These are phyloP conservation scores for Dascyllus trimaculatus DNA, from an alignment of 2,113 vertebrate genomes.

Conservation along the genomic window DNA sequence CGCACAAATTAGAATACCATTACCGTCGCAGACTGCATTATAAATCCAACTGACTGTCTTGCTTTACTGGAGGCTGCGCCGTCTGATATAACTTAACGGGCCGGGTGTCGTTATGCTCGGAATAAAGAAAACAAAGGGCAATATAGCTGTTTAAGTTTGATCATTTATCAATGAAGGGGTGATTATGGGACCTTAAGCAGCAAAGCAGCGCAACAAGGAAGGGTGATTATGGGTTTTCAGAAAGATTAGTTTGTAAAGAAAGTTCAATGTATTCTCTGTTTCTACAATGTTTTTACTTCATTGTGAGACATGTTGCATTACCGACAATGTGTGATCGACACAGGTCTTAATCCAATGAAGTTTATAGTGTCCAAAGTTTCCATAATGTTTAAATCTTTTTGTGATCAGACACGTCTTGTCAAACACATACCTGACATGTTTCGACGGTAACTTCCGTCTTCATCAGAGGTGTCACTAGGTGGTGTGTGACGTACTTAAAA, in stretches of 20 bases:
- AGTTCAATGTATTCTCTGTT: not conserved
- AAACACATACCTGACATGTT: too few relatives aligned
- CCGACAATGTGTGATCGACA: not conserved
- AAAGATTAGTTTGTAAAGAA: not conserved
- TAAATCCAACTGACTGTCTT: constrained; percentile 14
- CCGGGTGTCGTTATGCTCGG: constrained; percentile 4
- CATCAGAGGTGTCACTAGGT: too few relatives aligned
- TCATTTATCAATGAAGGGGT: constrained; percentile 38
- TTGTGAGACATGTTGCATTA: not conserved
- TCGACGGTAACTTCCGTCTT: too few relatives aligned
- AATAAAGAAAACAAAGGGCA: constrained; percentile 46
- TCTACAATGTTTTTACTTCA: not conserved
- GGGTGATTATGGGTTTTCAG: not conserved
- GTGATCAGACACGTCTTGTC: too few relatives aligned
- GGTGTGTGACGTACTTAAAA: too few relatives aligned
- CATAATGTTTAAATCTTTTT: too few relatives aligned
- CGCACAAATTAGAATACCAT: constrained; percentile 47
- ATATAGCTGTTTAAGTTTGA: constrained; percentile 37
- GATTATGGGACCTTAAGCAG: constrained; percentile 11
- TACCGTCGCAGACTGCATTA: constrained; percentile 7
- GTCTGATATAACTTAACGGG: constrained; percentile 37
- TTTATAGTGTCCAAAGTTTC: too few relatives aligned
- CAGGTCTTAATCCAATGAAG: too few relatives aligned
- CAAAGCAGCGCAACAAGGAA: not conserved
- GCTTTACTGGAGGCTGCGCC: constrained; percentile 43